Percentiles rank a stretch among this genome's conserved stretches.
Conservation (phyloP, 1,140 invertebrate genomes). For the Lucilia sericata region DNA sequence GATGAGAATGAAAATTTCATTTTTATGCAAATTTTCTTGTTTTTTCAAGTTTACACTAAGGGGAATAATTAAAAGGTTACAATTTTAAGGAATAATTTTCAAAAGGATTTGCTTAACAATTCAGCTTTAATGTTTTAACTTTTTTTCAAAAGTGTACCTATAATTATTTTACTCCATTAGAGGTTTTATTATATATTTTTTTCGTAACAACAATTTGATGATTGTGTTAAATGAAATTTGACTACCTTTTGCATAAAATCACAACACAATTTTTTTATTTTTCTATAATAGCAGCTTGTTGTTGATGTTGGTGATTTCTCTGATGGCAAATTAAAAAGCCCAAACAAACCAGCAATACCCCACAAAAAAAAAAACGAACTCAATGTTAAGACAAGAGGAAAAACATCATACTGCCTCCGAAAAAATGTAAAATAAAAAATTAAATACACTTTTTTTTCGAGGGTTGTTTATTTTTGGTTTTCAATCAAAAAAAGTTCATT, state of each 20-base stretch:
- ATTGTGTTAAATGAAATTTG: conserved; percentile 7
- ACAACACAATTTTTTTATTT: not conserved
- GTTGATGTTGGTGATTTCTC: not conserved
- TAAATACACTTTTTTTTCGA: no score
- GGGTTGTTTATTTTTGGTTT: not conserved
- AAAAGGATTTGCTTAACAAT: no score
- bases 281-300: not conserved
- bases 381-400: not conserved
- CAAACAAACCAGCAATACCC: not conserved
- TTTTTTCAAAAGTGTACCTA: no score
- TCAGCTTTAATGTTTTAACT: no score
- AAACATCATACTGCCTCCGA: no score
- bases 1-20: no score
- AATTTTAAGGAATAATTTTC: no score
- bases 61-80: no score
- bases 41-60: no score
- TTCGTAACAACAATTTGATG: not conserved
- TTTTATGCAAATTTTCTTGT: no score
- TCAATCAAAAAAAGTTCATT: not conserved
- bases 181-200: not conserved
- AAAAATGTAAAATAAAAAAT: no score
- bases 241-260: conserved; percentile 6
- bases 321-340: not conserved
- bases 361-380: not conserved
- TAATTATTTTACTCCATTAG: not conserved